These are phyloP conservation scores for Drosophila anomelani DNA, from an alignment of 2,888 invertebrate species.

Conservation along the genomic window DNA sequence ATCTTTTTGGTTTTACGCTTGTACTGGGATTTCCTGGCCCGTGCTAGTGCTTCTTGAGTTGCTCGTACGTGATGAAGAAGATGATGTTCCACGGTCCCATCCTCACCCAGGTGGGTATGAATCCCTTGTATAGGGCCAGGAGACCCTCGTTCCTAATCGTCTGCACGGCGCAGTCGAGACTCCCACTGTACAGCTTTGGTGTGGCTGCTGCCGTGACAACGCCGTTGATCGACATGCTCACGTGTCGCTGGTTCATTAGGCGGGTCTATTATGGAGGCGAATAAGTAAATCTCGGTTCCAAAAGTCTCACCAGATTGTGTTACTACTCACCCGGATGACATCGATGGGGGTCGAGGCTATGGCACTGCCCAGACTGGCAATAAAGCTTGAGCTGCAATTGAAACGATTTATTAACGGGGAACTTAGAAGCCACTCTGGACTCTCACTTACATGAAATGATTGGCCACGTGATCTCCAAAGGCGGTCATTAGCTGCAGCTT, in stretches of 20 bases:
- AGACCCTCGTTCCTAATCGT: constrained; percentile 95
- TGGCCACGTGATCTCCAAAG: constrained; percentile 92
- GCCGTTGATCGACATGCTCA: constrained; percentile 84
- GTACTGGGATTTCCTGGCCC: constrained; percentile 47
- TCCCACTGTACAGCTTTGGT: constrained; percentile 90
- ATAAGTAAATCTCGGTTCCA: background rate
- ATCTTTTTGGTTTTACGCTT: constrained; percentile 72
- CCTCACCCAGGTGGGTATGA: constrained; percentile 96
- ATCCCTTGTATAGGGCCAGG: constrained; percentile 96
- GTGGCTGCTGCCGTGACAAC: constrained; percentile 82
- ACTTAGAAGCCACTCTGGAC: too few species aligned
- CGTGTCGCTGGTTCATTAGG: constrained; percentile 95
- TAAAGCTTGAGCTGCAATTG: constrained; percentile 91
- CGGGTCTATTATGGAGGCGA: constrained; percentile 89
- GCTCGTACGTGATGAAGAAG: constrained; percentile 97
- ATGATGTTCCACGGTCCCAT: constrained; percentile 99
- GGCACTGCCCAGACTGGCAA: constrained; percentile 96
- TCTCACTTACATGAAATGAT: constrained; percentile 92
- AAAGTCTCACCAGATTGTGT: too few species aligned
- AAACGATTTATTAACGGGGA: background rate
- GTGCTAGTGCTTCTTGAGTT: constrained; percentile 90
- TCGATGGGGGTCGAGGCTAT: constrained; percentile 97
- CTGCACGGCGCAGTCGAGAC: constrained; percentile 92
- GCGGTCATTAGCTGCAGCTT: constrained; percentile 90
- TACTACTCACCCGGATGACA: constrained; percentile 91